phyloP scores from a whole-genome alignment of 2,888 invertebrate genomes.

The Catocala sponsa region DNA sequence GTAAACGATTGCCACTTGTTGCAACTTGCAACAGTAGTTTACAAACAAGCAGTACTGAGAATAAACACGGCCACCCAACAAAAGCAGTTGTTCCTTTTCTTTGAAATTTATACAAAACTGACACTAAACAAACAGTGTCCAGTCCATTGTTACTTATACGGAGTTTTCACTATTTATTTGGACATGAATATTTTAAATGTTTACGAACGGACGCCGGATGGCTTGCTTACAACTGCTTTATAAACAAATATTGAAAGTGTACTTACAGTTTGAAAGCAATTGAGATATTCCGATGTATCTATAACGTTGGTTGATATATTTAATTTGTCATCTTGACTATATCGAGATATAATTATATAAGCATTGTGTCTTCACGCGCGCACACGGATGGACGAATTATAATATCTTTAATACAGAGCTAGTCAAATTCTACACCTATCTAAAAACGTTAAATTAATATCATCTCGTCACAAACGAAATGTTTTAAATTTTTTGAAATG shows the following conservation, averaged over 20 bases:
- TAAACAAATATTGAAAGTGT: conserved; percentile 8
- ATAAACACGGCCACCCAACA: conserved; percentile 21
- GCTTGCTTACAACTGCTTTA: conserved; percentile 16
- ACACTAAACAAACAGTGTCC: conserved; percentile 22
- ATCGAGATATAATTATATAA: too few species aligned
- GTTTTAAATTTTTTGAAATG: too few species aligned
- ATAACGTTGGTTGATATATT: background rate
- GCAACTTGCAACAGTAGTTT: conserved; percentile 15
- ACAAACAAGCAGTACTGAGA: conserved; percentile 26
- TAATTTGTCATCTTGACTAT: background rate
- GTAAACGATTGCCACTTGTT: conserved; percentile 20
- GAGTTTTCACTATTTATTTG: conserved; percentile 26
- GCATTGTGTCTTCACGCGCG: background rate
- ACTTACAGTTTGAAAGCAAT: background rate
- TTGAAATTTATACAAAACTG: conserved; percentile 33
- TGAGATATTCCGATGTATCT: background rate
- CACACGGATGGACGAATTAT: too few species aligned
- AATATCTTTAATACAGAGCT: too few species aligned
- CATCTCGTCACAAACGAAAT: too few species aligned
- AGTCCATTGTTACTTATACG: conserved; percentile 30
- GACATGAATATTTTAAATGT: conserved; percentile 22
- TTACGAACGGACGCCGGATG: conserved; percentile 10
- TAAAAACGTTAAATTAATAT: too few species aligned
- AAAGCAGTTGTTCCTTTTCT: conserved; percentile 31
- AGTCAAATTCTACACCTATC: too few species aligned